Evolutionary conservation across 2,797 vertebrate species (phyloP).

Genomic region (Crypturellus tataupa): DNA sequence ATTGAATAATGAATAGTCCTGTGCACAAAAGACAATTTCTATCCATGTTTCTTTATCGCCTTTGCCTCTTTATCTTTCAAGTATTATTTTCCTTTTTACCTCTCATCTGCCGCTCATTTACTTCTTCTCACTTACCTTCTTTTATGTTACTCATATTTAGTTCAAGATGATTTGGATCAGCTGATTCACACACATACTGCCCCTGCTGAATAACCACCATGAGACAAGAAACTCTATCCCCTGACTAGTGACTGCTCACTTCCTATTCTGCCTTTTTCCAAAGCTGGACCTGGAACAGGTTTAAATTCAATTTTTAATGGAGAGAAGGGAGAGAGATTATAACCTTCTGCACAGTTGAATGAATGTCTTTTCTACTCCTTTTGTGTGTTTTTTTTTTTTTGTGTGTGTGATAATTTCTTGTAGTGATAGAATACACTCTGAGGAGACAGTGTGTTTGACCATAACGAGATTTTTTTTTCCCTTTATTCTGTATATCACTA

Average conservation of each 20-base stretch:
- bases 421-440: neutral
- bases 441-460: neutral
- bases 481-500: neutral
- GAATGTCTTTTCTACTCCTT: neutral
- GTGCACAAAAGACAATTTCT: neutral
- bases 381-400: neutral
- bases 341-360: neutral
- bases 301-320: neutral
- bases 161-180: accelerated
- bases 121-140: neutral
- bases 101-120: neutral
- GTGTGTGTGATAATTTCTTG: neutral
- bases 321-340: neutral
- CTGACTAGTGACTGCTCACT: neutral
- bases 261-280: neutral
- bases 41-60: neutral
- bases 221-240: neutral
- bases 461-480: neutral
- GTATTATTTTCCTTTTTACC: neutral
- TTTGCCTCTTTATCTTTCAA: neutral
- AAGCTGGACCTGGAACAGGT: neutral
- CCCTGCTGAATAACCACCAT: neutral
- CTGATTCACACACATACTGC: neutral
- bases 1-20: neutral
- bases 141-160: accelerated